These are phyloP conservation scores for Anarsia innoxiella DNA, from an alignment of 2,888 invertebrate genomes.

Conservation along the genomic window DNA sequence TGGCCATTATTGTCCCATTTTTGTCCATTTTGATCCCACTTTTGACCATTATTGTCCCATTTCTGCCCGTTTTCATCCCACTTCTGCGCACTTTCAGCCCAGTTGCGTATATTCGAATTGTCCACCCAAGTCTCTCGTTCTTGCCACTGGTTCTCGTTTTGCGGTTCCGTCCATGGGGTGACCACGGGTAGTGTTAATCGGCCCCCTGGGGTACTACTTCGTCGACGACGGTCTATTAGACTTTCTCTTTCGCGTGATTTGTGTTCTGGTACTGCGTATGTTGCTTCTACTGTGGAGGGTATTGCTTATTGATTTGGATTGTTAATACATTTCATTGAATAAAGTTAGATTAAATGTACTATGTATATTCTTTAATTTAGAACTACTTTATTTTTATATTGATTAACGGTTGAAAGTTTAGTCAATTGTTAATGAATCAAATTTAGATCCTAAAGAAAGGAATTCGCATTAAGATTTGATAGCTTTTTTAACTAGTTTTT, in stretches of 20 bases:
- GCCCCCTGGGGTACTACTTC: slow-evolving; percentile 59
- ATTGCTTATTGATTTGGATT: too few species aligned
- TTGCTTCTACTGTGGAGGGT: slow-evolving; percentile 49
- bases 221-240: slow-evolving; percentile 52
- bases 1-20: slow-evolving; percentile 33
- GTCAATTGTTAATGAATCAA: too few species aligned
- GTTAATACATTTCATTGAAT: too few species aligned
- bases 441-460: too few species aligned
- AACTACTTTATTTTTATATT: too few species aligned
- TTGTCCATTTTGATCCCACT: slow-evolving; percentile 25
- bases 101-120: slow-evolving; percentile 40
- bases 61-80: slow-evolving; percentile 24
- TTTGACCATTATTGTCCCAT: slow-evolving; percentile 14
- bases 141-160: slow-evolving; percentile 33
- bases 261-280: slow-evolving; percentile 64
- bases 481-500: too few species aligned
- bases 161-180: slow-evolving; percentile 32
- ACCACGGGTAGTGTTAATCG: slow-evolving; percentile 49
- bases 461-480: too few species aligned
- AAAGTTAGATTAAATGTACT: too few species aligned
- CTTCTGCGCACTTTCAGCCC: slow-evolving; percentile 44
- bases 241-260: slow-evolving; percentile 53
- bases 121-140: slow-evolving; percentile 56
- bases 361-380: too few species aligned
- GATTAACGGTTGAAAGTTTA: too few species aligned